Evolutionary conservation across 2,888 invertebrate species (phyloP).

Genomic region (Amphiduros pacificus): DNA sequence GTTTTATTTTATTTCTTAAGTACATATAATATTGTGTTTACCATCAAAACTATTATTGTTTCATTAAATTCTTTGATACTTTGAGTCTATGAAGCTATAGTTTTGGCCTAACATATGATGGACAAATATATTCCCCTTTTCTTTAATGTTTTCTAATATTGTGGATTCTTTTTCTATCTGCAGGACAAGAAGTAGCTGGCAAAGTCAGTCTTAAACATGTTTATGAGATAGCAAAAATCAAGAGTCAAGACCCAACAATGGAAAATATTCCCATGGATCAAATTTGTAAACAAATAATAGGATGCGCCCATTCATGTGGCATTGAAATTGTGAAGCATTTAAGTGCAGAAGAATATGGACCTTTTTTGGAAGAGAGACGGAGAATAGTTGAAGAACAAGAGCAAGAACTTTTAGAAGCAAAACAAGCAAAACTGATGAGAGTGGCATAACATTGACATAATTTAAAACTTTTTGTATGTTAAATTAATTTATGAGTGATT

Average conservation of each 20-base stretch:
- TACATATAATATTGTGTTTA: too few relatives aligned
- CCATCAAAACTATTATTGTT: too few relatives aligned
- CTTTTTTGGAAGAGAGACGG: slow-evolving; percentile 77
- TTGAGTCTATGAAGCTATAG: neutral
- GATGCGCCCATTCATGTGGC: slow-evolving; percentile 78
- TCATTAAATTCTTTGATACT: too few relatives aligned
- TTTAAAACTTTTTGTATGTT: too few relatives aligned
- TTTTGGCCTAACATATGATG: neutral
- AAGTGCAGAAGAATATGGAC: slow-evolving; percentile 76
- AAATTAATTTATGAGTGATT: too few relatives aligned
- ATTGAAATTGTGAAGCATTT: slow-evolving; percentile 80
- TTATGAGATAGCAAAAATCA: slow-evolving; percentile 97
- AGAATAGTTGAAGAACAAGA: slow-evolving; percentile 73
- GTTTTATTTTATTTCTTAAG: too few relatives aligned
- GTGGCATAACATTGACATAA: slow-evolving; percentile 19
- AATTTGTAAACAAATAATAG: slow-evolving; percentile 79
- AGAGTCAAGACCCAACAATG: slow-evolving; percentile 76
- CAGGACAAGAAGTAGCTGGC: slow-evolving; percentile 79
- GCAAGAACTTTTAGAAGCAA: slow-evolving; percentile 75
- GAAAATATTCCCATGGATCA: slow-evolving; percentile 40
- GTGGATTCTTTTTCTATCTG: slow-evolving; percentile 9
- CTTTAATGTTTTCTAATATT: neutral
- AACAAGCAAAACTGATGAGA: slow-evolving; percentile 88
- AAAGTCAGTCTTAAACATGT: slow-evolving; percentile 91
- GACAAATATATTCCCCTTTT: too few relatives aligned